Evolutionary conservation across 2,113 vertebrate genomes (phyloP), one percentile per base, ranked within the genome.

Genomic region (Thalassoma bifasciatum): DNA sequence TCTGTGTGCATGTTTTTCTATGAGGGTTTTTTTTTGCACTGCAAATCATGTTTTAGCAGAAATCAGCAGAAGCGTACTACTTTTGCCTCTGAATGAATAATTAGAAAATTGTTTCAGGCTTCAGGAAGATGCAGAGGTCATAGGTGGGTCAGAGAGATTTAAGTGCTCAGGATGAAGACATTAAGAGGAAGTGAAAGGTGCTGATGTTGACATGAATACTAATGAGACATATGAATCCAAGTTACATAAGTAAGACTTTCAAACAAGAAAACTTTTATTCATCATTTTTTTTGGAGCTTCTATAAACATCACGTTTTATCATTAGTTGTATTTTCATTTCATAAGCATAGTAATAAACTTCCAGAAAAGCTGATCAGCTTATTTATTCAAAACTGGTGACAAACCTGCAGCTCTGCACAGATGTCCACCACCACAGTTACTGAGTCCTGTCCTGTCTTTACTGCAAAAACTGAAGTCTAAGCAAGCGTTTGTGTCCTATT

Each of bases 121-220:
- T 49, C 13, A 46, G 46, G 40, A 7, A 19, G 5, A 58, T 37
- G 34, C 60, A 21, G 24, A 36, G 62, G 58, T 70, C n/a, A 71
- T 2, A 30, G 23, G 11, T 17, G 38, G 53, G 64, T 58, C 40
- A 69, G 23, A 53, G 36, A 37, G 63, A 52, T 53, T 22, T 10
- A 66, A 66, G 37, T 38, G 44, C 12, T 16, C 2, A 1, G 19
- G 23, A 37, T 30, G n/a, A 50, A 57, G 57, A 59, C 58, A 47
- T 47, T 53, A 71, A 79, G 2, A 12, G 30, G 30, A 64, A 30
- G 4, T 65, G 52, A 66, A 63, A 72, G 54, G 17, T 36, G 22
- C n/a, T 19, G 2, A 40, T 13, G 34, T 65, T 66, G 21, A 59
- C 58, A 49, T 40, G 16, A 65, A 74, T 74, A 59, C 67, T 19